A percentile compares a stretch with the other conserved stretches of the same genome.
Conservation (phyloP, 1,140 invertebrate species). For the Drosophila sp. region DNA sequence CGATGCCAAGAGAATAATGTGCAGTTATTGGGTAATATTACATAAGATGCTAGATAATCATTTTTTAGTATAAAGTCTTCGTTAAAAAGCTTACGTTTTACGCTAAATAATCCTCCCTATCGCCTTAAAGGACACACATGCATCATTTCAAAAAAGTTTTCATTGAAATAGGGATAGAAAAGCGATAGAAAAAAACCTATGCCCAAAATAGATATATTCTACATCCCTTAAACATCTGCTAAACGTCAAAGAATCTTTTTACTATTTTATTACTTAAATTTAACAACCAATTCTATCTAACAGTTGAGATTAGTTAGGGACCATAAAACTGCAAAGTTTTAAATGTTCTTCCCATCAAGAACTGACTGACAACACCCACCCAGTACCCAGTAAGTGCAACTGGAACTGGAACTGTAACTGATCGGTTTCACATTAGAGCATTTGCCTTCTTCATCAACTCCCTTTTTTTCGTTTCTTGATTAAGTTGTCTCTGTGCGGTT, state of each 20-base stretch:
- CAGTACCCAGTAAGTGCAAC: conserved; percentile 16
- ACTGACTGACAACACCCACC: conserved; percentile 34
- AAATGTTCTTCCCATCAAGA: conserved; percentile 2
- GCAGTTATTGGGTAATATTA: conserved; percentile 8
- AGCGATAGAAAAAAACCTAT: no score
- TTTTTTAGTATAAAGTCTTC: no score
- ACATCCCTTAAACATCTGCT: conserved; percentile 5
- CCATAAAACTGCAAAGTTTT: conserved; percentile 15
- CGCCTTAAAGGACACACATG: no score
- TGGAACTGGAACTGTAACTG: conserved; percentile 15
- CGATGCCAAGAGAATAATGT: conserved; percentile 37
- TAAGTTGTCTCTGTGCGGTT: conserved; percentile 58
- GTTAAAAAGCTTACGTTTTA: no score
- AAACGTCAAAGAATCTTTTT: background rate
- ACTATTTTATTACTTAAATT: background rate
- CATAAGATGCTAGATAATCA: background rate
- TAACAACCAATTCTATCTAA: background rate
- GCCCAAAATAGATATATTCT: background rate
- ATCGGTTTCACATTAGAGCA: conserved; percentile 38
- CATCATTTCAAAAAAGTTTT: no score
- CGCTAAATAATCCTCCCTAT: no score
- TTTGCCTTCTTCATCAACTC: conserved; percentile 22
- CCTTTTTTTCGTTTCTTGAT: conserved; percentile 47
- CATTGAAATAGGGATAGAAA: background rate
- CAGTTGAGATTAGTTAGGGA: conserved; percentile 3